Percentiles rank a stretch among this genome's conserved stretches.
Conservation (phyloP, 1,140 invertebrate species). For the Drosophila bocqueti region DNA sequence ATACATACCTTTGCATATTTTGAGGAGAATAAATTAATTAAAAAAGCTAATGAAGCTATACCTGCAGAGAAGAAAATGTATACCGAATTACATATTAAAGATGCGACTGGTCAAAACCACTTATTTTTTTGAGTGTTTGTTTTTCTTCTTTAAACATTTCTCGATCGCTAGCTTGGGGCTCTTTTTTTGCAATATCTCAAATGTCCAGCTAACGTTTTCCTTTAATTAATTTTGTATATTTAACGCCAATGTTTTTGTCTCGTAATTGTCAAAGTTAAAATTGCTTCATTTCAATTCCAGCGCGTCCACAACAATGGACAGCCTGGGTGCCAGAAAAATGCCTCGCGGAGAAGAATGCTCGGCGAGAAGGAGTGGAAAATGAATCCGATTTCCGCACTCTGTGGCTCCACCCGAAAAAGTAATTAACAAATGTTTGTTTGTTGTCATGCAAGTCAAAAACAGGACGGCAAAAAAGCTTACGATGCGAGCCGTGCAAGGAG, state of each 20-base stretch:
- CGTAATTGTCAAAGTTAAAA: conserved; percentile 51
- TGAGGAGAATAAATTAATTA: no score
- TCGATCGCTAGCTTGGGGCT: no score
- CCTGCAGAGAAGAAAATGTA: no score
- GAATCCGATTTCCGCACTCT: conserved; percentile 36
- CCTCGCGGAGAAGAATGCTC: neutral
- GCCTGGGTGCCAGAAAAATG: conserved; percentile 13
- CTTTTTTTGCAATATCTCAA: no score
- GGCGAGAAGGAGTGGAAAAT: conserved; percentile 9
- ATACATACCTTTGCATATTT: no score
- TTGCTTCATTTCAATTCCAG: conserved; percentile 56
- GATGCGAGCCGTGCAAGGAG: conserved; percentile 10
- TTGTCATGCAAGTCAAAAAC: conserved; percentile 41
- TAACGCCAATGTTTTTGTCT: conserved; percentile 23
- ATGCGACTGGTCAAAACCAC: no score
- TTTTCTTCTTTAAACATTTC: no score
- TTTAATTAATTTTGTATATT: neutral
- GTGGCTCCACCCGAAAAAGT: conserved; percentile 53
- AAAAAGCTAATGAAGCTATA: no score
- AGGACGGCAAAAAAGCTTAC: conserved; percentile 35
- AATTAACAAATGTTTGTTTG: conserved; percentile 72
- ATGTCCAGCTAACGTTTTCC: no score
- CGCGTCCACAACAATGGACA: conserved; percentile 33
- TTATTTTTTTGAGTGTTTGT: no score
- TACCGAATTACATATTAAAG: no score